These are phyloP conservation scores for Brenthis ino DNA, from an alignment of 2,888 invertebrate species.

Conservation along the genomic window DNA sequence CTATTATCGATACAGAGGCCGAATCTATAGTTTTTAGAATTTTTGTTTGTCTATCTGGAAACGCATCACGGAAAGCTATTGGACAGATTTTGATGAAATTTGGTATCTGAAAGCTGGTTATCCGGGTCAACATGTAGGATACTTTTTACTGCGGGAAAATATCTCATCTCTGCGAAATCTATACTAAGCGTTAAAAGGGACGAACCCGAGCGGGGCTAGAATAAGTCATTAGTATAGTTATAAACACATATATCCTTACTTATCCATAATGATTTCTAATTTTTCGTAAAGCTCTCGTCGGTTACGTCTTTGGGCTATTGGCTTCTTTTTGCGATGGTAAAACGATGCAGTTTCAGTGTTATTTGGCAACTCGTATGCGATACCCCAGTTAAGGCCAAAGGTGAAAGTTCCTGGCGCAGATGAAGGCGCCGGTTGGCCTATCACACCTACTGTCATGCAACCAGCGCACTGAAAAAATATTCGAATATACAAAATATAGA, in stretches of 20 bases:
- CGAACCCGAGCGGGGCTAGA: too few species aligned
- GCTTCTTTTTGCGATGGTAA: conserved; percentile 61
- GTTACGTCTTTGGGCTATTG: conserved; percentile 81
- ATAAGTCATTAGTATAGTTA: neutral
- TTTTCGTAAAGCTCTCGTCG: conserved; percentile 86
- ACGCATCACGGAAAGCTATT: too few species aligned
- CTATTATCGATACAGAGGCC: too few species aligned
- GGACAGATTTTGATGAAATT: too few species aligned
- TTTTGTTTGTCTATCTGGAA: too few species aligned
- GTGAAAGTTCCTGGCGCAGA: conserved; percentile 80
- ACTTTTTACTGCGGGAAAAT: too few species aligned
- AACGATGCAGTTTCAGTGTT: conserved; percentile 70
- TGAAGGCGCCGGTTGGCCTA: conserved; percentile 79
- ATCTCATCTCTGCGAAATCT: too few species aligned
- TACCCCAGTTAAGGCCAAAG: conserved; percentile 87
- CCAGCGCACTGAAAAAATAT: conserved; percentile 70
- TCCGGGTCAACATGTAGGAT: too few species aligned
- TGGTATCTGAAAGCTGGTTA: too few species aligned
- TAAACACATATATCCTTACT: conserved; percentile 74
- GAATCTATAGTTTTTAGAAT: too few species aligned
- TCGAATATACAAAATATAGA: neutral
- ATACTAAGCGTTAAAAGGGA: too few species aligned
- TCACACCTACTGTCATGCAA: conserved; percentile 83
- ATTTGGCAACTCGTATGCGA: conserved; percentile 85
- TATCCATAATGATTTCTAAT: conserved; percentile 85